Evolutionary conservation across 2,888 invertebrate genomes (phyloP).

Genomic region (Drosophila antonietae): DNA sequence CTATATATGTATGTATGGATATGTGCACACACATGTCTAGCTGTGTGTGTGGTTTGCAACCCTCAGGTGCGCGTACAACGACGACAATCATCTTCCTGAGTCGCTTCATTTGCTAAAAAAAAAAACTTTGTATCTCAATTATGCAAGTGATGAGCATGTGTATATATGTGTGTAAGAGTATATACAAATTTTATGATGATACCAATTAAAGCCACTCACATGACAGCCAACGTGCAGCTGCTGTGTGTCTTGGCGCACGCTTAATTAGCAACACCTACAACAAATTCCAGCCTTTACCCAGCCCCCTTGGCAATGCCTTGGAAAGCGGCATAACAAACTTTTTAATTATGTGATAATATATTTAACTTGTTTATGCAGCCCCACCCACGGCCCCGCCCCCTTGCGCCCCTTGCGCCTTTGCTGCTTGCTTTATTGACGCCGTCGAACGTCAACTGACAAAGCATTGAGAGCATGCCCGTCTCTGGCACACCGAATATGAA

Average conservation of each 20-base stretch:
- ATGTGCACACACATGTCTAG: not conserved
- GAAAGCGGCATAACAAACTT: slow-evolving; percentile 54
- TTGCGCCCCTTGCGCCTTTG: no score
- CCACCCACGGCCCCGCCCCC: not conserved
- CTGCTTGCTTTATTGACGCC: slow-evolving; percentile 22
- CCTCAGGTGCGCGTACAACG: slow-evolving; percentile 34
- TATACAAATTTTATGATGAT: slow-evolving; percentile 69
- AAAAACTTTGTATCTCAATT: slow-evolving; percentile 70
- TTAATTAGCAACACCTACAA: slow-evolving; percentile 58
- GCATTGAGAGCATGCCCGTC: not conserved
- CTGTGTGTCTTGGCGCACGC: slow-evolving; percentile 27
- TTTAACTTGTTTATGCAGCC: slow-evolving; percentile 55
- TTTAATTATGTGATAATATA: slow-evolving; percentile 67
- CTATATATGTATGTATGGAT: not conserved
- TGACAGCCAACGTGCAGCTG: slow-evolving; percentile 14
- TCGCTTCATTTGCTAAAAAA: slow-evolving; percentile 50
- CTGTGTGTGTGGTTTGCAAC: slow-evolving; percentile 23
- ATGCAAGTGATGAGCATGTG: slow-evolving; percentile 62
- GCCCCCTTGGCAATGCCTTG: not conserved
- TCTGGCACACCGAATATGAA: slow-evolving; percentile 1
- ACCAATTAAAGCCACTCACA: slow-evolving; percentile 60
- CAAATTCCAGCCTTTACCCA: not conserved
- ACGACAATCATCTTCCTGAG: slow-evolving; percentile 61
- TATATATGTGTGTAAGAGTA: slow-evolving; percentile 9
- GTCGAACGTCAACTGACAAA: slow-evolving; percentile 24